Evolutionary conservation across 2,113 vertebrate species (phyloP), one percentile per base, ranked within the genome.

Genomic region (Rattus rattus): DNA sequence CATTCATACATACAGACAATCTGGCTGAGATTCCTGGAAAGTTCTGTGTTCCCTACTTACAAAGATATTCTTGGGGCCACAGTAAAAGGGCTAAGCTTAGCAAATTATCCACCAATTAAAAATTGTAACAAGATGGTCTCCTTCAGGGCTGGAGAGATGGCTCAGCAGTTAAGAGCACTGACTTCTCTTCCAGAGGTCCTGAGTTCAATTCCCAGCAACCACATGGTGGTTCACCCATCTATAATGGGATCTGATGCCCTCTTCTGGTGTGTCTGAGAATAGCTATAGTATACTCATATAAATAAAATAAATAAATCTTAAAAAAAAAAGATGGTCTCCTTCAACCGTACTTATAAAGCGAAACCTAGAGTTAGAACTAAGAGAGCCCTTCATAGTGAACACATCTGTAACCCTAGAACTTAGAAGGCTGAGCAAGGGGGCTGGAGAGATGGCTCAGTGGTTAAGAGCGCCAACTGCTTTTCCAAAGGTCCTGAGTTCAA

Each of bases 361-460:
- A 94, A 91, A 90, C n/a, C 81, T 96, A 92, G 39, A 79, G 56
- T 77, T 91, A 88, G 81, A 76, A 90, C 86, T 88, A 88, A 33
- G 22, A 59, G 52, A 73, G 52, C 36, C 52, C 49, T 30, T 28
- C 54, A 24, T 30, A 49, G 22, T 19, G 26, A 30, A 39, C 69
- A 88, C 22, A 28, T n/a, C 17, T 89, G 7, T 43, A 73, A 59
- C 24, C 22, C 33, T 14, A 73, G 52, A 24, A 89, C 22, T 88
- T 36, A 26, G 67, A 54, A 88, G 67, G 33, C 33, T 52, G 47
- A 54, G 30, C 69, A 75, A 39, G 52, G n/a, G n/a, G n/a, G n/a
- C n/a, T n/a, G n/a, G n/a, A n/a, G n/a, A n/a, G n/a, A n/a, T n/a
- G n/a, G n/a, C n/a, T n/a, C n/a, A n/a, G n/a, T n/a, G n/a, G n/a